A percentile compares a stretch with the other conserved stretches of the same genome.
Evolutionary conservation across 1,140 invertebrate species (phyloP).

Genomic region (Stegodyphus mimosarum): DNA sequence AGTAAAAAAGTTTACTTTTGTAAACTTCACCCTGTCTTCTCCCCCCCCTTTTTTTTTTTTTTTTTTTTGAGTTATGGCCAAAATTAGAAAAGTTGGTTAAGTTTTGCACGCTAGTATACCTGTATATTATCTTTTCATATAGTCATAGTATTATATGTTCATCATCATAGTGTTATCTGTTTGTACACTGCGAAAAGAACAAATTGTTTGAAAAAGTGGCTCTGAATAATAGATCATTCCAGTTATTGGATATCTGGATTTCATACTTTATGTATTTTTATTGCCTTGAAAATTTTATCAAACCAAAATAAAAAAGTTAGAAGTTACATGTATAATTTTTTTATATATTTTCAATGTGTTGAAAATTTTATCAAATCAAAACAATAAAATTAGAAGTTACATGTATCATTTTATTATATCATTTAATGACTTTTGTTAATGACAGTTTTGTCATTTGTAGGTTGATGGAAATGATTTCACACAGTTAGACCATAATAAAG

Average conservation of each 20-base stretch:
- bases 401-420: no score
- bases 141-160: no score
- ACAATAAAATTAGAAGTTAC: background rate
- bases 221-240: background rate
- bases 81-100: no score
- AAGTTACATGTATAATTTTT: background rate
- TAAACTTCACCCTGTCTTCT: no score
- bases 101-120: no score
- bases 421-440: no score
- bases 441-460: background rate
- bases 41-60: no score
- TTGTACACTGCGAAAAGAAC: background rate
- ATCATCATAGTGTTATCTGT: no score
- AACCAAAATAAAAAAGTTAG: background rate
- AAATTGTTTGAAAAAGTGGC: background rate
- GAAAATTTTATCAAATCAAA: background rate
- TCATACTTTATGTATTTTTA: background rate
- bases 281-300: background rate
- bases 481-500: slow-evolving; percentile 64
- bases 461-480: slow-evolving; percentile 75
- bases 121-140: no score
- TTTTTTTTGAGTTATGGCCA: no score
- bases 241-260: background rate
- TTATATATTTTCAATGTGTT: background rate
- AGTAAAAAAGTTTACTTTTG: no score